Base-by-base conservation (phyloP, 1,140 invertebrate species). In the Eurosta solidaginis region DNA sequence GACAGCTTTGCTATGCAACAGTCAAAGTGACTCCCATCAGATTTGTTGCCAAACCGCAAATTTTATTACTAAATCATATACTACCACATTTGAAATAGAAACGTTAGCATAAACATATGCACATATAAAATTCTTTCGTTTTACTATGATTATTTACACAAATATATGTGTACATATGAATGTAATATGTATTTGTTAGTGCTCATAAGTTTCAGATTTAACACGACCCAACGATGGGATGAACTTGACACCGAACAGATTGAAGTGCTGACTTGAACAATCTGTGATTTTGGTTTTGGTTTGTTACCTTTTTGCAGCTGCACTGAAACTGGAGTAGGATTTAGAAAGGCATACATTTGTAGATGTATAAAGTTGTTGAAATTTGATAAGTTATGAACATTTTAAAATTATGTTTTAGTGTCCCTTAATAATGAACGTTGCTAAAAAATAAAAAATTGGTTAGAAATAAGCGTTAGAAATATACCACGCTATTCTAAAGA, bases 271-370 rank as follows among this genome's bases (percentile, higher is more conserved):
- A 59, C 54, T 59, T 33, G 29, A 10, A 22, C 54, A 36, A 59
- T 33, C 54, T 59, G 54, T 59, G 54, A 59, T 59, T 59, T n/a
- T 59, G 54, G 54, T n/a, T 59, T 59, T 59, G 54, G 29, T 59
- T 59, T 59, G 54, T 59, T 59, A 59, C 27, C 54, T 29, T 59
- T 59, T 59, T n/a, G n/a, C n/a, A n/a, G 54, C 54, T 59, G 54
- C 54, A 33, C 29, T 27, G 27, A 22, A 27, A n/a, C 29, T 17
- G 25, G 54, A 33, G 29, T 36, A 36, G 54, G 33, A 59, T 59
- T 29, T 59, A 59, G 33, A 33, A 59, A 59, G 54, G 12, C 10
- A 49, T 3, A 59, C 29, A 59, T 33, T 25, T n/a, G 25, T 1
- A 33, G 33, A 59, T 10, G 14, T 22, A 59, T 12, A 14, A 59